Evolutionary conservation across 53 echinoderm and acorn worm species (phyloP).

Genomic region (Apostichopus leukothele): DNA sequence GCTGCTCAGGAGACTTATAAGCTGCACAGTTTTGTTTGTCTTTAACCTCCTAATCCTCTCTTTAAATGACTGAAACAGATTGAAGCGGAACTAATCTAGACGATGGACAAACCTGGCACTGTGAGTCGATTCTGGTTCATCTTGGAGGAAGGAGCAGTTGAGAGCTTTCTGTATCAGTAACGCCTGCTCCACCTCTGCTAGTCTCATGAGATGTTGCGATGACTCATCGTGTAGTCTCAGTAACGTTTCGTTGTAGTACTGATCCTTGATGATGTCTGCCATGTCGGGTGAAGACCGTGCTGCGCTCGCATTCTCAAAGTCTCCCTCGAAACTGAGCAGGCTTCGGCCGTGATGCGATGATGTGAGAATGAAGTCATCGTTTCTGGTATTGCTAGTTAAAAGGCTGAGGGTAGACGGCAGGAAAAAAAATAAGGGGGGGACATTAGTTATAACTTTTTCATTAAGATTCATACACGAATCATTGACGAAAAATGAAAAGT

Average conservation of each 20-base stretch:
- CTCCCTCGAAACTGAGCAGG: conserved; percentile 40
- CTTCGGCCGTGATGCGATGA: conserved; percentile 29
- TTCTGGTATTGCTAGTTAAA: background rate
- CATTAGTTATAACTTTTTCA: too few species aligned
- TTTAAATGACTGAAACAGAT: too few species aligned
- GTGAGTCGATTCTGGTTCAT: background rate
- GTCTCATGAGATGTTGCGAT: conserved; percentile 30
- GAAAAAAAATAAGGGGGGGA: too few species aligned
- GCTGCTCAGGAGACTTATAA: too few species aligned
- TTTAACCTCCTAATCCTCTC: too few species aligned
- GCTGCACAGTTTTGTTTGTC: too few species aligned
- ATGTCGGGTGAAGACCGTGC: background rate
- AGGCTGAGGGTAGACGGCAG: background rate
- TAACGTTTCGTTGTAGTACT: conserved; percentile 47
- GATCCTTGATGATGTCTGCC: conserved; percentile 30
- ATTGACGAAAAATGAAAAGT: too few species aligned
- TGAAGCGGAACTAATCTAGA: too few species aligned
- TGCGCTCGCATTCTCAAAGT: background rate
- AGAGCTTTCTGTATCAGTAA: conserved; percentile 5
- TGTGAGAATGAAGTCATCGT: conserved; percentile 26
- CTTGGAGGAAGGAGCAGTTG: background rate
- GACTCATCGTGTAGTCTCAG: conserved; percentile 31
- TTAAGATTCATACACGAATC: too few species aligned
- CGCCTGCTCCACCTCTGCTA: conserved; percentile 17
- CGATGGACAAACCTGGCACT: background rate